phyloP scores from a whole-genome alignment of 2,888 invertebrate species.

The Apotomis turbidana region DNA sequence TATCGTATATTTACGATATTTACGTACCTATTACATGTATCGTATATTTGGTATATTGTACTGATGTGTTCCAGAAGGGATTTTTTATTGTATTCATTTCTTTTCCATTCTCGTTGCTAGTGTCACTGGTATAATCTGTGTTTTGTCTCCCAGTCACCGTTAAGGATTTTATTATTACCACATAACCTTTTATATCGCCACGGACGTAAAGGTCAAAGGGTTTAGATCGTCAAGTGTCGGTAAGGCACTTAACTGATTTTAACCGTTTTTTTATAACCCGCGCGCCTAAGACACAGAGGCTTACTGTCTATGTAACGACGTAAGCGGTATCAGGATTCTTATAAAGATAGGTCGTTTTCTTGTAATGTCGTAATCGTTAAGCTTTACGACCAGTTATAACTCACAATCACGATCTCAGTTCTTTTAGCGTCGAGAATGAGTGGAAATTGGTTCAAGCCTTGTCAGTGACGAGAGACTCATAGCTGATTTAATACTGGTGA shows the following conservation, averaged over 20 bases:
- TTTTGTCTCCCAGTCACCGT: too few species aligned
- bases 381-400: conserved; percentile 6
- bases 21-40: too few species aligned
- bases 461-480: too few species aligned
- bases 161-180: background rate
- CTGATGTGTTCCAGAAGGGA: too few species aligned
- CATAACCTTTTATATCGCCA: background rate
- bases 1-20: too few species aligned
- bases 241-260: conserved; percentile 4
- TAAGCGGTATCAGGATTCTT: background rate
- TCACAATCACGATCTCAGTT: conserved; percentile 12
- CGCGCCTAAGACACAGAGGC: conserved; percentile 3
- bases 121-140: background rate
- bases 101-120: too few species aligned
- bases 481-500: too few species aligned
- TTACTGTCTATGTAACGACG: background rate
- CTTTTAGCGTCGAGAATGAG: background rate
- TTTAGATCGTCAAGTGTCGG: conserved; percentile 23
- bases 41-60: too few species aligned
- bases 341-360: background rate
- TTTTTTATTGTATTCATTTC: too few species aligned
- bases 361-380: conserved; percentile 13
- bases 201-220: conserved; percentile 7
- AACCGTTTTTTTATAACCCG: conserved; percentile 23
- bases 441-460: background rate